Conservation (phyloP, 2,888 invertebrate species). For the Thereva unica region DNA sequence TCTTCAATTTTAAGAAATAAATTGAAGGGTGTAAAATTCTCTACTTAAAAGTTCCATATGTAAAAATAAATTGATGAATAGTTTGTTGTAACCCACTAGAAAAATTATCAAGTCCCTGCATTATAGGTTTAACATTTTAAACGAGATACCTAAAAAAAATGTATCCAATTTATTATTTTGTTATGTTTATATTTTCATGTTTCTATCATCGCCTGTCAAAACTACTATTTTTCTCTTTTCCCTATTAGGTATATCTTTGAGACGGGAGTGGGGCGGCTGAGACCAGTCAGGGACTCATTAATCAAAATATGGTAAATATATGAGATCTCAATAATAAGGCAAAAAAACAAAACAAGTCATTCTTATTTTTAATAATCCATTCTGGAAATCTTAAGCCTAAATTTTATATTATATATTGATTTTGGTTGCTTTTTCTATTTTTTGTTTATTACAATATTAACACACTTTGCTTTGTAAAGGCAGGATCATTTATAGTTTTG, state of each 20-base stretch:
- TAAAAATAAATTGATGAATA: too few species aligned
- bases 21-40: too few species aligned
- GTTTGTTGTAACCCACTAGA: too few species aligned
- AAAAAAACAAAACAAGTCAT: slow-evolving; percentile 37
- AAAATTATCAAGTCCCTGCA: neutral
- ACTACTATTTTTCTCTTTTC: slow-evolving; percentile 47
- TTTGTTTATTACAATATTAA: too few species aligned
- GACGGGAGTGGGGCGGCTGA: slow-evolving; percentile 62
- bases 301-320: slow-evolving; percentile 60
- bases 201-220: slow-evolving; percentile 41
- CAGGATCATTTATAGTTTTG: too few species aligned
- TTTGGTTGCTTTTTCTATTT: too few species aligned
- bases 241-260: slow-evolving; percentile 60
- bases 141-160: slow-evolving; percentile 4
- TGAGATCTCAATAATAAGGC: slow-evolving; percentile 44
- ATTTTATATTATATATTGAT: too few species aligned
- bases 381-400: too few species aligned
- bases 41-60: too few species aligned
- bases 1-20: too few species aligned
- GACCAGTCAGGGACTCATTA: slow-evolving; percentile 61
- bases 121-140: slow-evolving; percentile 1
- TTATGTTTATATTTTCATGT: slow-evolving; percentile 26
- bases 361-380: too few species aligned
- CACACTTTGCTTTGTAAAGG: too few species aligned
- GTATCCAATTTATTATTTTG: slow-evolving; percentile 17